phyloP scores from a whole-genome alignment of 1,140 invertebrate genomes.

The Ceratina calcarata region DNA sequence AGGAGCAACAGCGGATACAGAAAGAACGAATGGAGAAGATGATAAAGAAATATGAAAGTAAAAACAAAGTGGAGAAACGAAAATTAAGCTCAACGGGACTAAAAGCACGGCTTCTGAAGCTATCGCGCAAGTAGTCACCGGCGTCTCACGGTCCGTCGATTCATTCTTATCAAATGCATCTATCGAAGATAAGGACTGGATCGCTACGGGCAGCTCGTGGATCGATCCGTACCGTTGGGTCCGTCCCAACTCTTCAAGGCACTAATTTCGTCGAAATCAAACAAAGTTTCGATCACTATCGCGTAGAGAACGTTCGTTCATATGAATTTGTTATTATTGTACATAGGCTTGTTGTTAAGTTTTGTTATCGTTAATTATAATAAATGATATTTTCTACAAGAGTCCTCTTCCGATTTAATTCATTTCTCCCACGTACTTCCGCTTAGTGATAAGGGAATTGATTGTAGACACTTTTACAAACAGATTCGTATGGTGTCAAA shows the following conservation, averaged over 20 bases:
- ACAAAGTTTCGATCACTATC: constrained; percentile 7
- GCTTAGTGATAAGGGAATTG: neutral
- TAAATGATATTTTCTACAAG: constrained; percentile 45
- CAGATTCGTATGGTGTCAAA: constrained; percentile 34
- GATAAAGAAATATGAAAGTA: constrained; percentile 83
- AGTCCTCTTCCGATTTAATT: neutral
- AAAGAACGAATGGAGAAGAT: constrained; percentile 88
- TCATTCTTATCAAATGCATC: no score
- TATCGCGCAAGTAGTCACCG: constrained; percentile 63
- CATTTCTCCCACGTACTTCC: no score
- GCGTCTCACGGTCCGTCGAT: neutral
- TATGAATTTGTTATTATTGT: constrained; percentile 38
- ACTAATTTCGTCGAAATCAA: constrained; percentile 17
- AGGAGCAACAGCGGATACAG: constrained; percentile 91
- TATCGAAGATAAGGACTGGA: no score
- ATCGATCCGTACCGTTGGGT: neutral
- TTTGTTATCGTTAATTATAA: constrained; percentile 24
- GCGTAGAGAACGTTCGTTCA: neutral
- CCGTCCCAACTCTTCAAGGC: constrained; percentile 18
- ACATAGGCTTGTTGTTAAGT: constrained; percentile 40
- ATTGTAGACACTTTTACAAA: neutral
- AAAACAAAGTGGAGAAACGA: constrained; percentile 80
- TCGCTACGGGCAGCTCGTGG: no score
- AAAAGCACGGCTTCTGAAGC: constrained; percentile 83
- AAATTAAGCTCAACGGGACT: constrained; percentile 83